Conservation (phyloP, 92 coral and sea anemone species). For the Palythoa caribaeorum region DNA sequence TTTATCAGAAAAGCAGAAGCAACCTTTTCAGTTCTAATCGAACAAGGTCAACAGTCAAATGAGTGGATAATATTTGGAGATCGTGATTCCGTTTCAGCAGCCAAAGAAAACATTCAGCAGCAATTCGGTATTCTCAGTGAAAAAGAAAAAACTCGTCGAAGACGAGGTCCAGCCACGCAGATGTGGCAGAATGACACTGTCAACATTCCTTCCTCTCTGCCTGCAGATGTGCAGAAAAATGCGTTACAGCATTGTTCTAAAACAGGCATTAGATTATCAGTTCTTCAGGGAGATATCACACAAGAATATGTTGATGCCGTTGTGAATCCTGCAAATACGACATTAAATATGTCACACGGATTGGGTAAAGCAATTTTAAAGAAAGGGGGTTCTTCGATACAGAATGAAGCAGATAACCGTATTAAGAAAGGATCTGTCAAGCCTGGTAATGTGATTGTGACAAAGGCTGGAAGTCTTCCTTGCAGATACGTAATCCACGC, state of each 20-base stretch:
- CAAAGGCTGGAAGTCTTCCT: conserved; percentile 45
- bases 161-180: background rate
- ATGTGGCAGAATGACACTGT: background rate
- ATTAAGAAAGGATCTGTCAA: conserved; percentile 1
- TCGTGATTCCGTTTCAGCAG: conserved; percentile 28
- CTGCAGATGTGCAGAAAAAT: background rate
- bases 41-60: conserved; percentile 18
- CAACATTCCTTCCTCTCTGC: background rate
- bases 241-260: background rate
- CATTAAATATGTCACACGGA: conserved; percentile 53
- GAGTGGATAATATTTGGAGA: conserved; percentile 59
- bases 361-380: conserved; percentile 60
- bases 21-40: conserved; percentile 45
- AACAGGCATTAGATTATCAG: conserved; percentile 50
- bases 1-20: background rate
- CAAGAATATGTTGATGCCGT: conserved; percentile 76
- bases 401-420: conserved; percentile 50
- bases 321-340: conserved; percentile 78
- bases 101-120: background rate
- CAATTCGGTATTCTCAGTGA: background rate
- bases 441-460: conserved; percentile 20
- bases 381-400: conserved; percentile 75
- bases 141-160: background rate
- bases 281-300: conserved; percentile 74
- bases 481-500: conserved; percentile 55